phyloP scores from a whole-genome alignment of 2,113 vertebrate genomes.

The Entomyzon cyanotis region DNA sequence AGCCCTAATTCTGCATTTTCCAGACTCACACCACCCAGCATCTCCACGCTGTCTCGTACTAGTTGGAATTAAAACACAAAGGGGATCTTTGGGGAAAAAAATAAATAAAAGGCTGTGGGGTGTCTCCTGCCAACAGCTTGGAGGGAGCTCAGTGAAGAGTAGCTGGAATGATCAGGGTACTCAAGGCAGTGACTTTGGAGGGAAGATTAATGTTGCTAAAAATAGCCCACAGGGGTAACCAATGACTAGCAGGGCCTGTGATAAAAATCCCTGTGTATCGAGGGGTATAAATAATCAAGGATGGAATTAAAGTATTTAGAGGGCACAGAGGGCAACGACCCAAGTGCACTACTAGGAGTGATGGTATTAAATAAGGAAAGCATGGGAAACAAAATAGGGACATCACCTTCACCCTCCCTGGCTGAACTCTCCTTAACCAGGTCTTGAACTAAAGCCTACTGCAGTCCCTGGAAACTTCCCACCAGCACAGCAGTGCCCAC shows the following conservation, averaged over 20 bases:
- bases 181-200: slow-evolving; percentile 40
- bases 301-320: slow-evolving; percentile 17
- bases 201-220: slow-evolving; percentile 42
- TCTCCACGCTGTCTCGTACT: background rate
- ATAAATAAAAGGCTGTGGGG: background rate
- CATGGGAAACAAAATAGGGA: background rate
- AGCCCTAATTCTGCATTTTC: background rate
- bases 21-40: background rate
- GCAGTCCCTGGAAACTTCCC: background rate
- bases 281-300: slow-evolving; percentile 33
- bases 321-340: background rate
- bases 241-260: background rate
- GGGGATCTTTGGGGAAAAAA: background rate
- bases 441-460: background rate
- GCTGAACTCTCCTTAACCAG: background rate
- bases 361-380: background rate
- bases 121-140: background rate
- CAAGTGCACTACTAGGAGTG: background rate
- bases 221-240: background rate
- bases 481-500: background rate
- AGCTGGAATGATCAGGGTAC: background rate
- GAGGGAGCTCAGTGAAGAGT: background rate
- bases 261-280: background rate
- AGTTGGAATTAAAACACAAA: background rate
- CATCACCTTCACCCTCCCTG: background rate